Conservation (phyloP, 1,140 invertebrate genomes). For the Heliothis subflexa region DNA sequence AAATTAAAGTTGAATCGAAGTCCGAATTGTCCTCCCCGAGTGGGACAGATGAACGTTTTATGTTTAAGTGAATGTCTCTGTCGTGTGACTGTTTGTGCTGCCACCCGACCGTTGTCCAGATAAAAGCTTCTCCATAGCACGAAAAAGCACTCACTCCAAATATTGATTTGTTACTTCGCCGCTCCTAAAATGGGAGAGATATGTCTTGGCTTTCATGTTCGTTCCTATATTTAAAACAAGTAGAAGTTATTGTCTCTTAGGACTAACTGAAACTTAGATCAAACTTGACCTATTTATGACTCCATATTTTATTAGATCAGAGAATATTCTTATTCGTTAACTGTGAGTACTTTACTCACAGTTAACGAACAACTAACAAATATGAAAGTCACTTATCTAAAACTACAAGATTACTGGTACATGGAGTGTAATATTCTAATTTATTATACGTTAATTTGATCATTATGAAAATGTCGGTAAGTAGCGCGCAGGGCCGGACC, state of each 20-base stretch:
- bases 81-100: constrained; percentile 81
- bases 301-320: neutral
- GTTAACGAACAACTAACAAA: neutral
- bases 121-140: constrained; percentile 86
- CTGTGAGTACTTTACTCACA: no score
- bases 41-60: constrained; percentile 63
- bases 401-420: neutral
- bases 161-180: constrained; percentile 85
- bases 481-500: constrained; percentile 32
- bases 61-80: constrained; percentile 82
- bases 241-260: constrained; percentile 47
- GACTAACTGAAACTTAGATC: constrained; percentile 24
- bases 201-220: constrained; percentile 61
- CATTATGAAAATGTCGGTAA: constrained; percentile 48
- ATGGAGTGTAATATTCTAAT: constrained; percentile 21
- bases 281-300: constrained; percentile 24
- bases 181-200: constrained; percentile 76
- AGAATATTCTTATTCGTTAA: neutral
- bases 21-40: constrained; percentile 8
- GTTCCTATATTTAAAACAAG: constrained; percentile 51
- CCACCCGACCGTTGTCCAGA: constrained; percentile 83
- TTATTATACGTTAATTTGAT: constrained; percentile 45
- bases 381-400: neutral
- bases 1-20: constrained; percentile 26
- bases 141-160: constrained; percentile 86